Base-by-base conservation (phyloP, 2,888 invertebrate genomes). In the Orthosia incerta region DNA sequence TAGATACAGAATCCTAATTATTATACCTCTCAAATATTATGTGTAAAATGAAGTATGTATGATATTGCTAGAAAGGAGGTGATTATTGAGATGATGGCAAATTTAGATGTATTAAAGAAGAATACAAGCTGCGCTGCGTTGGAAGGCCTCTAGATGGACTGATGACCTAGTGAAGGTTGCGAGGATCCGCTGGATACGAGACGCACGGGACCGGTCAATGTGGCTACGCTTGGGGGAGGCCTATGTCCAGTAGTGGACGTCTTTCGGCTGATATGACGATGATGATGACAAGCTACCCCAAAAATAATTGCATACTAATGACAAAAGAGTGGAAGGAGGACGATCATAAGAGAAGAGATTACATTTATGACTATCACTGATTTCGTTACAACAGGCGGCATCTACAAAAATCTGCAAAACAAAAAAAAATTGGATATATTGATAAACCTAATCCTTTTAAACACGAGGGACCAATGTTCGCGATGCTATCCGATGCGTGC, bases 401-500 rank as follows among this genome's bases (percentile, higher is more conserved):
- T 15, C 11, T 15, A 50, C 15, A 53, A 53, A 59, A 39, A 26
- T 20, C 12, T 23, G 53, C n/a, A 18, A 75, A 72, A 57, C 20
- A 0, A 20, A 57, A 65, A 60, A 69, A 78, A 75, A 66, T 71
- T 69, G 51, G 46, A 61, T 55, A 71, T 76, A 80, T 78, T 68
- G 79, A 85, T 81, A 72, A 71, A 74, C 50, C 66, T 80, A 86
- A 87, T 81, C 82, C 76, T 80, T 89, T 83, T 85, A 87, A 84
- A 82, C 82, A 85, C 74, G 74, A 80, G 71, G 79, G 79, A 86
- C 84, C 86, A 79, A 86, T 89, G 87, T 87, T 87, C 86, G 86
- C 85, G 90, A 91, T 91, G 89, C 88, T 91, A 92, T 93, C 77
- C 86, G 79, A 83, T 79, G 78, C 80, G 83, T 74, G 80, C 91